Percentiles rank a stretch among this genome's conserved stretches.
phyloP scores from a whole-genome alignment of 2,797 vertebrate species.

The Leptodactylus fallax region DNA sequence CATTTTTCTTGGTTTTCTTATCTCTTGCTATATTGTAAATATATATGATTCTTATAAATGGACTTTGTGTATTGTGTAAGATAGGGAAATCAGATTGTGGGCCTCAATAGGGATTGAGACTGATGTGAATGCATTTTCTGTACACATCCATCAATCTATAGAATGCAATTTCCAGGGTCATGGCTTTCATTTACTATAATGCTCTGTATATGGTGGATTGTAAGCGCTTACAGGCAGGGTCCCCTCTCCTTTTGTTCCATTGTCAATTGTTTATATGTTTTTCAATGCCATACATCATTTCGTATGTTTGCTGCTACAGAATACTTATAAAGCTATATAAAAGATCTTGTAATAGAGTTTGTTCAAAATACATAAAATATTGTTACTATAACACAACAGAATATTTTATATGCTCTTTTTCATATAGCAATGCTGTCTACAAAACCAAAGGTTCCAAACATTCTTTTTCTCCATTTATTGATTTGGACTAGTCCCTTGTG shows the following conservation, averaged over 20 bases:
- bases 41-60: neutral
- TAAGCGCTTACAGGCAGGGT: neutral
- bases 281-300: neutral
- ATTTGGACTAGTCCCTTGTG: conserved; percentile 1
- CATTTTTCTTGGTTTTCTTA: neutral
- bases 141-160: neutral
- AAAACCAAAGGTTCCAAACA: neutral
- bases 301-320: neutral
- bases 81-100: conserved; percentile 17
- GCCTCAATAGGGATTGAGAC: neutral
- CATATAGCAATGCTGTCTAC: neutral
- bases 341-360: neutral
- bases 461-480: neutral
- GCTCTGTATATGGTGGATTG: neutral
- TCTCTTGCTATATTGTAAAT: neutral
- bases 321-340: neutral
- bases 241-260: neutral
- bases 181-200: neutral
- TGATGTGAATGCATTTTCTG: neutral
- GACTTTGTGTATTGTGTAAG: neutral
- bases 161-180: conserved; percentile 17
- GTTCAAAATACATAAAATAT: neutral
- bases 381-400: neutral
- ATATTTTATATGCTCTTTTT: neutral
- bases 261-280: neutral